Conservation (phyloP, 1,140 invertebrate species). For the Psix sp. region DNA sequence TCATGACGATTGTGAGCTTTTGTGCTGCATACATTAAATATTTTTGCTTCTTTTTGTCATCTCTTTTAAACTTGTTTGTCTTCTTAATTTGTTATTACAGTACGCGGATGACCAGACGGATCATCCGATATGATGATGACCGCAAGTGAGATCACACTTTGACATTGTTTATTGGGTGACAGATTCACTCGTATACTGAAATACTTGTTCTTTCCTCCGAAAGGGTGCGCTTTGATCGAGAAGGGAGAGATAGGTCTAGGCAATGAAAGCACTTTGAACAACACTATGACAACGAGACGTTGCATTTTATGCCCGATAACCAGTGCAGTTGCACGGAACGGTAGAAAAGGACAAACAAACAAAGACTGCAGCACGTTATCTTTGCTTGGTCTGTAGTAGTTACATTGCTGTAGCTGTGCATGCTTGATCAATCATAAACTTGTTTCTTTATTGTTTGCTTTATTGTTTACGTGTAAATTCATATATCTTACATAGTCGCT, state of each 20-base stretch:
- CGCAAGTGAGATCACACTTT: slow-evolving; percentile 1
- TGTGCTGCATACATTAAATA: slow-evolving; percentile 15
- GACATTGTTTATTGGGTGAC: not conserved
- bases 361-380: too few relatives aligned
- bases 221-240: not conserved
- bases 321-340: too few relatives aligned
- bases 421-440: slow-evolving; percentile 26
- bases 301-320: too few relatives aligned
- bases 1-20: slow-evolving; percentile 47
- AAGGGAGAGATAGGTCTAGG: not conserved
- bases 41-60: slow-evolving; percentile 3
- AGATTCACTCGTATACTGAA: not conserved
- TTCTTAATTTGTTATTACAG: too few relatives aligned
- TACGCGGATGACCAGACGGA: slow-evolving; percentile 35
- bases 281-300: not conserved
- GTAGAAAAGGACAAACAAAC: too few relatives aligned
- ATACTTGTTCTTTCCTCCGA: not conserved
- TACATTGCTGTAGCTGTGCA: too few relatives aligned
- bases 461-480: slow-evolving; percentile 46
- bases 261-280: not conserved
- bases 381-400: too few relatives aligned
- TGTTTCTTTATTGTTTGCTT: slow-evolving; percentile 36
- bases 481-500: slow-evolving; percentile 53
- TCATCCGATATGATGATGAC: too few relatives aligned
- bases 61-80: too few relatives aligned